These are phyloP conservation scores for Megathymus violae DNA, from an alignment of 1,140 invertebrate genomes.

Conservation along the genomic window DNA sequence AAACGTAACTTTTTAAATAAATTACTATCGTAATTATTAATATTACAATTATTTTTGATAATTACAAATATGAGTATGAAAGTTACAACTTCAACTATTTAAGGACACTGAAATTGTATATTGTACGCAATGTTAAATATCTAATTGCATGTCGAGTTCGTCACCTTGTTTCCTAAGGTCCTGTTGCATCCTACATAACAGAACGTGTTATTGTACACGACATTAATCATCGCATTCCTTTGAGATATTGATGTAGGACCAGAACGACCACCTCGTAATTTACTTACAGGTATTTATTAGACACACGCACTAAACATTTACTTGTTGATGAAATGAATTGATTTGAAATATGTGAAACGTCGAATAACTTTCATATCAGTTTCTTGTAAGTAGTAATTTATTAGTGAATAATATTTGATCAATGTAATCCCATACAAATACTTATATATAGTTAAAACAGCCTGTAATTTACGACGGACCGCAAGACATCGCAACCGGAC, in stretches of 20 bases:
- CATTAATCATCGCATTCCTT: constrained; percentile 14
- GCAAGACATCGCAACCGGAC: constrained; percentile 24
- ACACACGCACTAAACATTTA: constrained; percentile 26
- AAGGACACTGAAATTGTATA: too few relatives aligned
- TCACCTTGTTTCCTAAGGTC: not conserved
- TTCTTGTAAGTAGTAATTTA: constrained; percentile 31
- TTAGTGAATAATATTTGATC: constrained; percentile 30
- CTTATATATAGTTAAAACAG: constrained; percentile 3
- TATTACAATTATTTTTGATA: too few relatives aligned
- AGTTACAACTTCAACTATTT: too few relatives aligned
- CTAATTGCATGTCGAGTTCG: too few relatives aligned
- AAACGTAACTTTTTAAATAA: too few relatives aligned
- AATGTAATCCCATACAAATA: constrained; percentile 28
- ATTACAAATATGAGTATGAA: too few relatives aligned
- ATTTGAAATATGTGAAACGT: constrained; percentile 31
- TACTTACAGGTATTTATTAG: constrained; percentile 26
- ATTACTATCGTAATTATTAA: too few relatives aligned
- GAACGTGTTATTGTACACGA: not conserved
- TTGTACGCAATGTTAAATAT: too few relatives aligned
- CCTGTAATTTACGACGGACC: constrained; percentile 18
- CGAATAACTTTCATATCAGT: constrained; percentile 31
- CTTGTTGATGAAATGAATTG: constrained; percentile 31
- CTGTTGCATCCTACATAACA: not conserved
- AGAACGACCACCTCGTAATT: constrained; percentile 23
- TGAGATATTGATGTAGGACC: not conserved